Conservation (phyloP, 2,888 invertebrate species). For the Orthonychiurus folsomi region DNA sequence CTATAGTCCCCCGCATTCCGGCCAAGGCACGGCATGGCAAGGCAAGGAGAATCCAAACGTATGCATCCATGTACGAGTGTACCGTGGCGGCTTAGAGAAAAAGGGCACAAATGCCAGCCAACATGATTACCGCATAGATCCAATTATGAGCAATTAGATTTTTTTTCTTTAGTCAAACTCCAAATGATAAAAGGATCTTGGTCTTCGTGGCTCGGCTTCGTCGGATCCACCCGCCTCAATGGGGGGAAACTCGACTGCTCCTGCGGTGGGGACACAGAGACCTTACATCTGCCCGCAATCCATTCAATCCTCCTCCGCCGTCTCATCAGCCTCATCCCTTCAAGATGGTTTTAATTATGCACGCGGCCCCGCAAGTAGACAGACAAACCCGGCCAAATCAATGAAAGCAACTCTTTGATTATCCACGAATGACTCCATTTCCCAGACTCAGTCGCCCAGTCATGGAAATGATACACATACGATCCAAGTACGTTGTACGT, state of each 20-base stretch:
- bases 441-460: constrained; percentile 15
- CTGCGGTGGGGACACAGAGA: constrained; percentile 28
- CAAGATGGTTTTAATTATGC: constrained; percentile 42
- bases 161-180: constrained; percentile 20
- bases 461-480: not conserved
- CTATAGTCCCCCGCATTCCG: not conserved
- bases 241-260: constrained; percentile 14
- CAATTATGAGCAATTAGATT: constrained; percentile 42
- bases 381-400: constrained; percentile 34
- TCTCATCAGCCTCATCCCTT: constrained; percentile 23
- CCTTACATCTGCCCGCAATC: constrained; percentile 23
- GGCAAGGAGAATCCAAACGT: not conserved
- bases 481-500: not conserved
- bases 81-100: constrained; percentile 39
- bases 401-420: constrained; percentile 41
- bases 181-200: constrained; percentile 3
- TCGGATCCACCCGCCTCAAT: not conserved
- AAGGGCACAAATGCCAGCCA: constrained; percentile 40
- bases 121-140: constrained; percentile 41
- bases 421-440: constrained; percentile 37
- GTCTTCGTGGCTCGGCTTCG: too few species aligned
- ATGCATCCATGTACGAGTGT: too few species aligned
- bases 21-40: not conserved
- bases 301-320: constrained; percentile 8
- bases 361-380: constrained; percentile 28